Evolutionary conservation across 1,140 invertebrate genomes (phyloP), one percentile per base, ranked within the genome.

Genomic region (Drosophila kurseongensis): DNA sequence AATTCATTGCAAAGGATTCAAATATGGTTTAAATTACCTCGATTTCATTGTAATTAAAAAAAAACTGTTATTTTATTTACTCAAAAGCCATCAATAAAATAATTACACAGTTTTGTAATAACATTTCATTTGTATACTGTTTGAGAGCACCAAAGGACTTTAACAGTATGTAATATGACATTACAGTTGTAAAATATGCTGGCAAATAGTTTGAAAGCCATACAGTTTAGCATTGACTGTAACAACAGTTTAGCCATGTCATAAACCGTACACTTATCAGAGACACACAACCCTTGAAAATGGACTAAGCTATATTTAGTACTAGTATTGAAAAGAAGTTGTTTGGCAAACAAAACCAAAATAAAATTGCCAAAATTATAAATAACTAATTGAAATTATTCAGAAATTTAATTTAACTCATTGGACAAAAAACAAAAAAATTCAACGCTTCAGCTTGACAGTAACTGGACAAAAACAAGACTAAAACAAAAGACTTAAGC

Each of bases 401-500:
- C 4, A 23, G 12, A 16, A 10, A 32, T 40, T 51, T 40, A 41
- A 32, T 9, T 7, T 5, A 52, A 32, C 8, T 40, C 40, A 71
- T 58, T 36, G 18, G 9, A 29, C 13, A 45, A 16, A 1, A 47
- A 48, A 47, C 29, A 10, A 12, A 10, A 0, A 3, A 44, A 18
- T 10, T 38, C 13, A 18, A 4, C 5, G 44, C 7, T 32, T 32
- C 59, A 71, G 63, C 73, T 81, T 57, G 0, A 1, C 9, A 71
- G 45, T 8, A 2, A 56, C 23, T 60, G 50, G 5, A 4, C 38
- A n/a, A 75, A 51, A 47, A 14, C 50, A 4, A 6, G 32, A 5
- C 18, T 14, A 14, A 67, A 81, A 83, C 83, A 68, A 88, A 89
- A 74, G 84, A 88, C 83, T 83, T 59, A 84, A 78, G 58, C 72